Conservation (phyloP, 30 jellyfish, hydroid and myxozoan species). For the Pseudorhiza aurosa region DNA sequence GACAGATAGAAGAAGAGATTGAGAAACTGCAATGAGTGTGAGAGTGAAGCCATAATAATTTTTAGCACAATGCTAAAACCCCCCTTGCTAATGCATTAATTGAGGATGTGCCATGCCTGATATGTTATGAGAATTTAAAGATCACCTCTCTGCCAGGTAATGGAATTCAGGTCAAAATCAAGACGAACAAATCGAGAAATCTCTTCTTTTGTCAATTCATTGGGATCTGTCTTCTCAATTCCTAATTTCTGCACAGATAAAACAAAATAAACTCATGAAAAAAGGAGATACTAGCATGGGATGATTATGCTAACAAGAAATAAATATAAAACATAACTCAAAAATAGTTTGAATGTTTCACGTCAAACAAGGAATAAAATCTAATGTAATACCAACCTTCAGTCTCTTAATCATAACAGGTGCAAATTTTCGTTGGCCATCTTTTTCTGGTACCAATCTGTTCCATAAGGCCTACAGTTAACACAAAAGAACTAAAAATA, state of each 20-base stretch:
- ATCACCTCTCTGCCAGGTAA: constrained; percentile 97
- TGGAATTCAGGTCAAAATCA: constrained; percentile 74
- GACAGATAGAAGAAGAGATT: too few relatives aligned
- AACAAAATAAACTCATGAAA: not conserved
- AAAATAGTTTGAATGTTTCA: too few relatives aligned
- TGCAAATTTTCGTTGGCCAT: constrained; percentile 80
- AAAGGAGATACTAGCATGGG: too few relatives aligned
- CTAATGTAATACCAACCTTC: constrained; percentile 41
- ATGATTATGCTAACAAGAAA: too few relatives aligned
- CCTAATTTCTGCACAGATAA: constrained; percentile 85
- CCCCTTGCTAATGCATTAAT: too few relatives aligned
- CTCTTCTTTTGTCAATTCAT: constrained; percentile 74
- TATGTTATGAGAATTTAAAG: not conserved
- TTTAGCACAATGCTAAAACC: too few relatives aligned
- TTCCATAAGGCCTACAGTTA: constrained; percentile 82
- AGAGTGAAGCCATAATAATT: too few relatives aligned
- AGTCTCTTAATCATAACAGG: constrained; percentile 86
- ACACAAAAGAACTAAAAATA: not conserved
- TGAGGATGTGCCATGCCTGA: too few relatives aligned
- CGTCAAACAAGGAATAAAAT: too few relatives aligned
- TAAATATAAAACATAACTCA: too few relatives aligned
- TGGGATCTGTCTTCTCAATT: constrained; percentile 81
- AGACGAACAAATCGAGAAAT: constrained; percentile 82
- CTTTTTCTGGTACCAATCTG: constrained; percentile 80
- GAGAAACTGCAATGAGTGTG: too few relatives aligned